Percentiles rank a stretch among this genome's conserved stretches.
phyloP scores from a whole-genome alignment of 2,888 invertebrate species.

The Mellilla xanthometata region DNA sequence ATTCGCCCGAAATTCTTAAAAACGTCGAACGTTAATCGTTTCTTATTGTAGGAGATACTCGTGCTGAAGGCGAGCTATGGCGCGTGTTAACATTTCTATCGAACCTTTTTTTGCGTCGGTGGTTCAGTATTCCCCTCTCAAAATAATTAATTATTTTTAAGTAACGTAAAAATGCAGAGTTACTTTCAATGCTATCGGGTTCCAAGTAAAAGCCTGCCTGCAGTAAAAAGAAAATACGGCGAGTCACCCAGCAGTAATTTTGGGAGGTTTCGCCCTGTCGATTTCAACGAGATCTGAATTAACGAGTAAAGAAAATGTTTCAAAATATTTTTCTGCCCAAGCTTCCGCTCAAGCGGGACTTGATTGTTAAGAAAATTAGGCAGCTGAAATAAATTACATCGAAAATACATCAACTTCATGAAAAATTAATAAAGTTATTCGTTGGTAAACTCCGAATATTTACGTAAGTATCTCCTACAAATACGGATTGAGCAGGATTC shows the following conservation, averaged over 20 bases:
- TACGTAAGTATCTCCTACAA: too few species aligned
- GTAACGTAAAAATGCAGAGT: conserved; percentile 27
- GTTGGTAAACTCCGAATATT: too few species aligned
- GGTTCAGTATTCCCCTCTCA: conserved; percentile 18
- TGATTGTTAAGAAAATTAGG: conserved; percentile 1
- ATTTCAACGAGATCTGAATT: conserved; percentile 60
- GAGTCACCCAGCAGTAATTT: conserved; percentile 62
- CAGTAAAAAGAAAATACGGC: conserved; percentile 43
- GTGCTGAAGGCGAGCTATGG: background rate
- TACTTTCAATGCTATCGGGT: conserved; percentile 32
- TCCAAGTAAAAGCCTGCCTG: conserved; percentile 33
- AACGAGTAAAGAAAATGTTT: conserved; percentile 41
- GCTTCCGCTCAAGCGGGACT: background rate
- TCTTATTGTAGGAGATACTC: background rate
- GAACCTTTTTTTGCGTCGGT: conserved; percentile 18
- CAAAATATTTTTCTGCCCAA: conserved; percentile 25
- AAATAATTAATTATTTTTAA: conserved; percentile 29
- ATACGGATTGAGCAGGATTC: too few species aligned
- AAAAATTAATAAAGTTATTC: too few species aligned
- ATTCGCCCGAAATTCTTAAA: background rate
- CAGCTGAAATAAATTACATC: background rate
- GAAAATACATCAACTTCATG: too few species aligned
- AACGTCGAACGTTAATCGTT: background rate
- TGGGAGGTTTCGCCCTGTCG: conserved; percentile 57
- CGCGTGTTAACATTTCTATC: background rate